Base-by-base conservation (phyloP, 1,140 invertebrate genomes). In the Achatina immaculata region DNA sequence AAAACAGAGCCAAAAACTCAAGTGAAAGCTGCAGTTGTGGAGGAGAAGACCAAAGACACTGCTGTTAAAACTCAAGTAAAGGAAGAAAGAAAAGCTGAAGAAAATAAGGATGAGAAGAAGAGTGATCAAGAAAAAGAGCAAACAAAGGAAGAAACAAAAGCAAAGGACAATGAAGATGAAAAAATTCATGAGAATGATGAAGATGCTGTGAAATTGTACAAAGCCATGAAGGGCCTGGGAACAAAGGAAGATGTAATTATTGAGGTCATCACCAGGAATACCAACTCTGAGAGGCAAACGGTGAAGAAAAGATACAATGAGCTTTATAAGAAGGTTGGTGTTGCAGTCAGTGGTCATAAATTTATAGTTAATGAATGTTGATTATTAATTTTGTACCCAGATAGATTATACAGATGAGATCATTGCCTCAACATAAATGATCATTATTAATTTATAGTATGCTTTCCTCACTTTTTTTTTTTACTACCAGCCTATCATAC, bases 171-270 rank as follows among this genome's bases (percentile, higher is more conserved):
- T 34, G 74, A 55, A 36, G 40, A 73, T 73, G 62, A 66, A 19
- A 73, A 73, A 31, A 73, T 73, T 14, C 28, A 73, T 73, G 71
- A 73, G 31, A 73, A 73, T 73, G 86, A 89, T 28, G 82, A 85
- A 38, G 90, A 91, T 81, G 83, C 77, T 58, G 82, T 86, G 36
- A 79, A 81, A 42, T 68, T 91, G 4, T 78, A 88, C 40, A 87
- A 88, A 75, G 89, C 89, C 24, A 88, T 91, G 86, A 84, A 86
- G 62, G 89, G 89, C 40, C 80, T 85, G 3, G 86, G 88, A 0
- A 84, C 83, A 36, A 83, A 86, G 58, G 84, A 87, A 68, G 69
- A 82, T 48, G 48, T 73, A 7, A 79, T 84, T 34, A 77, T 81
- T 55, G 81, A 81, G 24, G 69, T 84, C 72, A 69, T 82, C 38